Evolutionary conservation across 2,888 invertebrate genomes (phyloP), one percentile per base, ranked within the genome.

Genomic region (Notodromas monacha): DNA sequence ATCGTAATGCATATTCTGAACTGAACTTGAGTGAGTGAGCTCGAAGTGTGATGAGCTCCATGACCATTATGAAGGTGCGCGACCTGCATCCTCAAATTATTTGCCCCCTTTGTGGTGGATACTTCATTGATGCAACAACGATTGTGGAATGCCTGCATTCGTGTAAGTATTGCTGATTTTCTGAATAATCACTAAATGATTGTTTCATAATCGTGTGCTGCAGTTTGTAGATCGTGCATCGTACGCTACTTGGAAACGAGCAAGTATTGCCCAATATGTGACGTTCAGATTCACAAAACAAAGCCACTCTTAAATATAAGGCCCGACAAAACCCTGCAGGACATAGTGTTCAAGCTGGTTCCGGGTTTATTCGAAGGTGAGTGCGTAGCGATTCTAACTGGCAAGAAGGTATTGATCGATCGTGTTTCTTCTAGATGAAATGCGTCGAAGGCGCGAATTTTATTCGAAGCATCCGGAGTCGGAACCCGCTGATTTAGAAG

Each of bases 281-380:
- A 81, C 53, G 69, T 77, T 52, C 68, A 73, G 57, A 72, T 84
- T 40, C 81, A 81, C 56, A 74, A 76, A 43, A 77, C 74, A 4
- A 73, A 73, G 45, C 81, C 81, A 3, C 48, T 66, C 33, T 54
- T 61, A 33, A 77, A 77, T 51, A 70, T 86, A 40, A 76, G 77
- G 47, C 49, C 40, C 28, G 38, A 21, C 21, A 21, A 76, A 47
- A 76, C 79, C 15, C 57, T 84, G 32, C 86, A 86, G 55, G 79
- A 79, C 40, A 73, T 86, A 45, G 84, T 86, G 5, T 86, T 84
- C 54, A 86, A 86, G 56, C 56, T 86, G 41, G 81, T 86, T 31
- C 86, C 86, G 30, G 79, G 76, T n/a, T 56, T 86, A n/a, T 84
- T 77, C 48, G 67, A 76, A 53, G n/a, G 21, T 21, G n/a, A 8